These are phyloP conservation scores for Aplodontia rufa DNA, from an alignment of 2,113 vertebrate species.

Conservation along the genomic window DNA sequence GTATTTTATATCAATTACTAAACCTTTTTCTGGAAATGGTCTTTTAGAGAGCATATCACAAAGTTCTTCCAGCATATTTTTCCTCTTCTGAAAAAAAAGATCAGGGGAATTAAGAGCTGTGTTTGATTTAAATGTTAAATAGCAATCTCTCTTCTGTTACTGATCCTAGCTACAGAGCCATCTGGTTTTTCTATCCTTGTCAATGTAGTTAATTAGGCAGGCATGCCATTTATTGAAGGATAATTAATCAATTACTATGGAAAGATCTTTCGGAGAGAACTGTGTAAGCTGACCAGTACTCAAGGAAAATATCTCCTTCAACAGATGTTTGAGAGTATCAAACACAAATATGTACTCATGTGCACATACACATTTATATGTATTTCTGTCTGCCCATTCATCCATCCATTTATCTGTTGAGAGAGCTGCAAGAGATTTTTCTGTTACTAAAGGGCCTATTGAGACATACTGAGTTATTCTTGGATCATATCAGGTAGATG, in stretches of 20 bases:
- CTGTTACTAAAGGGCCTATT: background rate
- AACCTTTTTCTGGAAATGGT: slow-evolving; percentile 37
- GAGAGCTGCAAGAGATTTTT: slow-evolving; percentile 19
- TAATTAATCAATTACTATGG: slow-evolving; percentile 69
- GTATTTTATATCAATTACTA: slow-evolving; percentile 14
- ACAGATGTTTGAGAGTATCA: slow-evolving; percentile 2
- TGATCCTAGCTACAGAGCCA: slow-evolving; percentile 70
- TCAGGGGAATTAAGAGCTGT: slow-evolving; percentile 45
- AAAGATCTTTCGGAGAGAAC: slow-evolving; percentile 42
- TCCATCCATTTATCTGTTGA: background rate
- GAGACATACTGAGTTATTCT: slow-evolving; percentile 21
- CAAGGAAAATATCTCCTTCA: slow-evolving; percentile 49
- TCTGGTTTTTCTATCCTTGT: slow-evolving; percentile 75
- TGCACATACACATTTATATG: background rate
- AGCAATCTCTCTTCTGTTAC: slow-evolving; percentile 60
- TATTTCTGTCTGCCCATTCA: background rate
- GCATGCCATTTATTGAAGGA: slow-evolving; percentile 47
- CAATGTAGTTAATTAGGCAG: slow-evolving; percentile 73
- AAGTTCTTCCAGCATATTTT: slow-evolving; percentile 38
- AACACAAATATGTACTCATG: background rate
- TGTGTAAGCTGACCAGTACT: slow-evolving; percentile 67
- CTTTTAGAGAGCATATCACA: slow-evolving; percentile 18
- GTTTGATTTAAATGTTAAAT: slow-evolving; percentile 77
- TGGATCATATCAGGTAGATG: background rate
- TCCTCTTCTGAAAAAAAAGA: slow-evolving; percentile 35